Conservation (phyloP, 2,113 vertebrate species). For the Procavia capensis region DNA sequence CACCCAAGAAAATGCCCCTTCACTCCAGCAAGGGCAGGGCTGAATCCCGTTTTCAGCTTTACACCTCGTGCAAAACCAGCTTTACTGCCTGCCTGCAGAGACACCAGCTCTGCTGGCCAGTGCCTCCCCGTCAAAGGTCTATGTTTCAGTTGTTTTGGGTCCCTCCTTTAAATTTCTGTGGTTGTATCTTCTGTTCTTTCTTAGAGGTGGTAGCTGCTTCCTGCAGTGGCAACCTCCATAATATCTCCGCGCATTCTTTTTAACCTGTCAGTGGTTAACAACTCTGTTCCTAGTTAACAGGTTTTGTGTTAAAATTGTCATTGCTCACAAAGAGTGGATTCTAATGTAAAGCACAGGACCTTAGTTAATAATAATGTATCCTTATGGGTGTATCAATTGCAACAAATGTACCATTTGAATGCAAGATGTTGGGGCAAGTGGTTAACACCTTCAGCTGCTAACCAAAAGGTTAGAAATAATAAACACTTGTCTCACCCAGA, state of each 20-base stretch:
- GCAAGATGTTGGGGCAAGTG: too few species aligned
- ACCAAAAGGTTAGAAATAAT: too few species aligned
- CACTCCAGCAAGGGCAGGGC: accelerated
- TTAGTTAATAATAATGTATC: too few species aligned
- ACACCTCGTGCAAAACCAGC: background rate
- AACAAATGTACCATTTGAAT: too few species aligned
- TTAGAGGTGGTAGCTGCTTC: background rate
- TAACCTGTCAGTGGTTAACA: background rate
- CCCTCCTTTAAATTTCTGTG: background rate
- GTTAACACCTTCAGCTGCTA: too few species aligned
- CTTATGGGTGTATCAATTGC: too few species aligned
- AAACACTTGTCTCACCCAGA: too few species aligned
- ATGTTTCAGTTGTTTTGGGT: background rate
- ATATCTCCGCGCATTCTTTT: background rate
- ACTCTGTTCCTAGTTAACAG: background rate
- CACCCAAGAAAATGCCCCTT: background rate
- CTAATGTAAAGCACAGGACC: too few species aligned
- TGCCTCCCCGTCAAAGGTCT: background rate
- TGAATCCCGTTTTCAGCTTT: background rate
- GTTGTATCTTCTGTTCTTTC: background rate
- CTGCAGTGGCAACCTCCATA: background rate
- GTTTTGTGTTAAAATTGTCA: background rate
- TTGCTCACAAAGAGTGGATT: background rate
- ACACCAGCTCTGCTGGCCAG: accelerated
- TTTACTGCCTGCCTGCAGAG: too few species aligned